These are phyloP conservation scores for Cossypha heuglini DNA, from an alignment of 2,797 vertebrate genomes.

Conservation along the genomic window DNA sequence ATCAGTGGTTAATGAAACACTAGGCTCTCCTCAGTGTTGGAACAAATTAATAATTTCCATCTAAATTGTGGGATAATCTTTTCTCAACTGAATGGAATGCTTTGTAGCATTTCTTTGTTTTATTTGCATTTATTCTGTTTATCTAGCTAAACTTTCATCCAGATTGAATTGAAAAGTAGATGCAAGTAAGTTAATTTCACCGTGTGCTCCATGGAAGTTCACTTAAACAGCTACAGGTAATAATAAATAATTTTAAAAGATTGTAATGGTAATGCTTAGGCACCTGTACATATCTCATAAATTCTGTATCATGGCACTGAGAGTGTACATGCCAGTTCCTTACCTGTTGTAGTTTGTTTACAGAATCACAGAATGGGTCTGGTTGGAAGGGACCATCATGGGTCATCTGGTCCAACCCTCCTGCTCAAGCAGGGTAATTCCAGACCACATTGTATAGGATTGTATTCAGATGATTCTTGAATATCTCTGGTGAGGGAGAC, in stretches of 20 bases:
- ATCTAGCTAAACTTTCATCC: not conserved
- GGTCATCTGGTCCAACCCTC: not conserved
- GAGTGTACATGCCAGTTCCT: not conserved
- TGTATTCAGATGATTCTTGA: not conserved
- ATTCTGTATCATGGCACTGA: not conserved
- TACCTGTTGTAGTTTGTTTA: not conserved
- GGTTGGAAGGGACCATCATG: not conserved
- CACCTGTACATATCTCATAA: not conserved
- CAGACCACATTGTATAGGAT: not conserved
- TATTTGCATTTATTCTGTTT: constrained; percentile 5
- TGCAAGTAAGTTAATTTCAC: not conserved
- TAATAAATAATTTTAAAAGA: not conserved
- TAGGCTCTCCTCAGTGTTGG: not conserved
- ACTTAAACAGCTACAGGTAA: not conserved
- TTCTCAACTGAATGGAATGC: constrained; percentile 38
- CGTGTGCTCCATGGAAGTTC: not conserved
- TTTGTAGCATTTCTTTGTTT: constrained; percentile 3
- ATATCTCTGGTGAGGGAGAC: not conserved
- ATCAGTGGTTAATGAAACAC: constrained; percentile 25
- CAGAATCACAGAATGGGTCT: not conserved
- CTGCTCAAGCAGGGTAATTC: not conserved
- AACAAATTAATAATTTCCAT: constrained; percentile 25
- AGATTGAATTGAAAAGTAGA: not conserved
- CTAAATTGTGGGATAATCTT: not conserved
- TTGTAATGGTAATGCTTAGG: not conserved